A percentile compares a stretch with the other conserved stretches of the same genome.
Conservation (phyloP, 2,797 vertebrate genomes). For the Acanthiza pusilla region DNA sequence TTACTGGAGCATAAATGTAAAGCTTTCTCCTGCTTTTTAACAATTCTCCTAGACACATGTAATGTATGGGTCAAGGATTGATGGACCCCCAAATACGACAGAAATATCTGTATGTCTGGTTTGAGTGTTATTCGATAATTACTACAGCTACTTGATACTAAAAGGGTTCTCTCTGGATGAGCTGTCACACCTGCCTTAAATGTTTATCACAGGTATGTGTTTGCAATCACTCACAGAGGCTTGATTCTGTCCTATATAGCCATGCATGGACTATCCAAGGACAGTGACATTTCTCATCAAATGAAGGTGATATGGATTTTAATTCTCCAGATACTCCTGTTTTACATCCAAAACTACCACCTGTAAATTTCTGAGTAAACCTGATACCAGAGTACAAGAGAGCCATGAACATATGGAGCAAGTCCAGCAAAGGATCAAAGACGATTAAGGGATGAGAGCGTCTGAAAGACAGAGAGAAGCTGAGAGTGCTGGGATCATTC, state of each 20-base stretch:
- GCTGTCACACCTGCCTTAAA: background rate
- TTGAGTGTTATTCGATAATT: background rate
- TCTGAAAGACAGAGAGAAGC: background rate
- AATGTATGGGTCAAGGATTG: background rate
- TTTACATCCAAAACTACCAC: background rate
- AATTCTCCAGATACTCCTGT: background rate
- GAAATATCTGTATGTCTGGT: background rate
- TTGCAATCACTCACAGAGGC: background rate
- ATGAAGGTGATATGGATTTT: background rate
- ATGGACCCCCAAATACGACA: background rate
- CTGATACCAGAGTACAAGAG: background rate
- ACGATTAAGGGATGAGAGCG: background rate
- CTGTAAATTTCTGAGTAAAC: background rate
- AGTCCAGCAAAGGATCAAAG: background rate
- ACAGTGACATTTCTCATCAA: background rate
- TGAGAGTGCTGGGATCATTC: background rate
- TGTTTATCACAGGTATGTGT: background rate
- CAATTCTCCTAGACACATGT: background rate
- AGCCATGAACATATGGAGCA: background rate
- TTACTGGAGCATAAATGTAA: background rate
- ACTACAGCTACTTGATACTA: background rate
- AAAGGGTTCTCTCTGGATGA: background rate
- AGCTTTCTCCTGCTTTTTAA: background rate
- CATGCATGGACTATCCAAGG: background rate
- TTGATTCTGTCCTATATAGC: background rate